Conservation (phyloP, 2,797 vertebrate species). For the Chaetophractus vellerosus region DNA sequence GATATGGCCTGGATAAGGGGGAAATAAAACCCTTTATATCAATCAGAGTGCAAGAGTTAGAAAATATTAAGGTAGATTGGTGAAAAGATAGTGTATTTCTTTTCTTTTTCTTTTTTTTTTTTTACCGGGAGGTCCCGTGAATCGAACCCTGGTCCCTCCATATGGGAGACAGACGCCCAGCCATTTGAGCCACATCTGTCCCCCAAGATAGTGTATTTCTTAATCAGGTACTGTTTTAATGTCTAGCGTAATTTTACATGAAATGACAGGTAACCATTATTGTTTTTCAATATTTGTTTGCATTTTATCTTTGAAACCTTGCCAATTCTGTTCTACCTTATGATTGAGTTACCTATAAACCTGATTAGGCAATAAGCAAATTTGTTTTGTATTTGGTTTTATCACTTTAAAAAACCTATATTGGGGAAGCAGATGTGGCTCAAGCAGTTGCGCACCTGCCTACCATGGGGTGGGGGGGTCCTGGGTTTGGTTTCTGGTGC, state of each 20-base stretch:
- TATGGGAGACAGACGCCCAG: no score
- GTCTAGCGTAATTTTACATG: slow-evolving; percentile 52
- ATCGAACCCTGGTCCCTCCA: no score
- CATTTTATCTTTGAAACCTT: slow-evolving; percentile 64
- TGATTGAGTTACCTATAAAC: slow-evolving; percentile 54
- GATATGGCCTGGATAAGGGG: slow-evolving; percentile 37
- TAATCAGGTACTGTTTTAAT: slow-evolving; percentile 17
- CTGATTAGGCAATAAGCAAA: slow-evolving; percentile 5
- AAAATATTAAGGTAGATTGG: slow-evolving; percentile 16
- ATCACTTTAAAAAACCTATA: slow-evolving; percentile 41
- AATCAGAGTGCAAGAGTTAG: slow-evolving; percentile 35
- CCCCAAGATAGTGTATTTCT: slow-evolving; percentile 31
- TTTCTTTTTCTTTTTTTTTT: no score
- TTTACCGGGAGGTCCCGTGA: no score
- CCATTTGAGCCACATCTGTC: no score
- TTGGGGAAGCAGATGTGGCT: no score
- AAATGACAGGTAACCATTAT: slow-evolving; percentile 39
- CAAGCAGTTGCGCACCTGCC: no score
- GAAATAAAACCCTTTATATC: slow-evolving; percentile 6
- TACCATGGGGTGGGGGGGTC: no score
- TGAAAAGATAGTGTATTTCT: slow-evolving; percentile 36
- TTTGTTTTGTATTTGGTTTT: slow-evolving; percentile 45
- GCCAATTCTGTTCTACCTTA: slow-evolving; percentile 47
- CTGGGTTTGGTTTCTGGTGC: no score
- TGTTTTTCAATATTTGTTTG: slow-evolving; percentile 43